Evolutionary conservation across 2,888 invertebrate genomes (phyloP).

Genomic region (Peribatodes rhomboidaria): DNA sequence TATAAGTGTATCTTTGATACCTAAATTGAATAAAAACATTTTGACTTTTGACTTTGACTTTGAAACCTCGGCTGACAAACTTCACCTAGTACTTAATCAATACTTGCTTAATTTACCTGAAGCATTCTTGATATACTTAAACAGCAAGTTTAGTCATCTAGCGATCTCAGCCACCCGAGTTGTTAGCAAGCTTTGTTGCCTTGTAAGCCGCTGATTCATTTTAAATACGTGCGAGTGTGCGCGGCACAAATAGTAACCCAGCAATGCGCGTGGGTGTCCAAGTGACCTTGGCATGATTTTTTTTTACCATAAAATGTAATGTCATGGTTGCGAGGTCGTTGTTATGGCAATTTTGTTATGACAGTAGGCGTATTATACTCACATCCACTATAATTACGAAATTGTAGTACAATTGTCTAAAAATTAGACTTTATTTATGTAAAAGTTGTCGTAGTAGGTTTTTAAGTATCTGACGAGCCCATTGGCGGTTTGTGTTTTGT

Average conservation of each 20-base stretch:
- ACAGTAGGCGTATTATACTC: neutral
- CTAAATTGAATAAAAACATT: no score
- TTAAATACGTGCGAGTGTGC: conserved; percentile 7
- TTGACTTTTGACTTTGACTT: no score
- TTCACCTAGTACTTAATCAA: neutral
- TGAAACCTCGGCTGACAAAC: neutral
- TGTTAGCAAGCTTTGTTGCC: neutral
- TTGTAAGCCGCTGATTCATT: conserved; percentile 1
- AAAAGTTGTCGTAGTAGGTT: no score
- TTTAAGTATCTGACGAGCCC: no score
- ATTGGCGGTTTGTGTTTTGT: no score
- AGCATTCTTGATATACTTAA: neutral
- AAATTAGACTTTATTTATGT: no score
- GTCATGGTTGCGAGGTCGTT: conserved; percentile 13
- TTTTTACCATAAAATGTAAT: conserved; percentile 23
- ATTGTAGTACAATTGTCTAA: neutral
- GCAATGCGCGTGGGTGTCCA: conserved; percentile 15
- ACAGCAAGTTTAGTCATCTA: neutral
- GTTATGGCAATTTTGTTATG: conserved; percentile 23
- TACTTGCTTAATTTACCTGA: neutral
- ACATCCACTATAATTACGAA: neutral
- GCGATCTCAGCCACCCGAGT: neutral
- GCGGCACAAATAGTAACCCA: conserved; percentile 26
- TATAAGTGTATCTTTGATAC: no score
- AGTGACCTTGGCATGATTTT: conserved; percentile 19